These are phyloP conservation scores for Chorisops tibialis DNA, from an alignment of 2,888 invertebrate species.

Conservation along the genomic window DNA sequence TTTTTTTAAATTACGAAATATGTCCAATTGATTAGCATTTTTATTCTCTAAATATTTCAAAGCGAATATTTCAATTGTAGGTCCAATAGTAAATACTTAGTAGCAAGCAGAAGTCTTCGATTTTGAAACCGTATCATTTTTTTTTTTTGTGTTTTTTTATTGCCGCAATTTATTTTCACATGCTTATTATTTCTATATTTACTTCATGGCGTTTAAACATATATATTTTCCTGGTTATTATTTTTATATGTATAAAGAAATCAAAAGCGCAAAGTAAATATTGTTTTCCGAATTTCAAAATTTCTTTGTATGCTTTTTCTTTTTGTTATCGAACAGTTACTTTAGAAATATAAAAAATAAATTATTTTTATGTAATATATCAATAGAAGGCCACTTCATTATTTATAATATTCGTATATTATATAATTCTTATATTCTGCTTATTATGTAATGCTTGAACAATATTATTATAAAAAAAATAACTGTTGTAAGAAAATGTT, in stretches of 20 bases:
- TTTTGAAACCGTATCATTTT: background rate
- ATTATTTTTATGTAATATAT: conserved; percentile 15
- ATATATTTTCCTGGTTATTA: conserved; percentile 2
- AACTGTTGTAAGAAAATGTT: background rate
- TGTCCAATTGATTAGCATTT: background rate
- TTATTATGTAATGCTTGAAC: conserved; percentile 14
- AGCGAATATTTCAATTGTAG: background rate
- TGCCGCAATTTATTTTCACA: conserved; percentile 18
- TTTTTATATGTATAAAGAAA: background rate
- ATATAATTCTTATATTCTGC: conserved; percentile 16
- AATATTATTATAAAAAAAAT: conserved; percentile 20
- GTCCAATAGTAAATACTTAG: background rate
- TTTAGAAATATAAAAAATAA: conserved; percentile 19
- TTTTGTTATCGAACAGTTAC: background rate
- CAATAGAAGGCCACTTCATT: conserved; percentile 25
- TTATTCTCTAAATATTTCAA: background rate
- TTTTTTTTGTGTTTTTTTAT: conserved; percentile 5
- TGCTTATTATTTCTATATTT: conserved; percentile 17
- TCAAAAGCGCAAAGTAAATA: background rate
- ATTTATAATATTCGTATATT: conserved; percentile 7
- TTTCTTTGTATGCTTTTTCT: background rate
- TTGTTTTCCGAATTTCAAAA: background rate
- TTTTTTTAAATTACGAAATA: background rate
- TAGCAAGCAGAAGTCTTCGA: background rate
- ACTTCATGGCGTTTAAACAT: conserved; percentile 22